Conservation (phyloP, 2,797 vertebrate genomes). For the Pangasius larnaudii region DNA sequence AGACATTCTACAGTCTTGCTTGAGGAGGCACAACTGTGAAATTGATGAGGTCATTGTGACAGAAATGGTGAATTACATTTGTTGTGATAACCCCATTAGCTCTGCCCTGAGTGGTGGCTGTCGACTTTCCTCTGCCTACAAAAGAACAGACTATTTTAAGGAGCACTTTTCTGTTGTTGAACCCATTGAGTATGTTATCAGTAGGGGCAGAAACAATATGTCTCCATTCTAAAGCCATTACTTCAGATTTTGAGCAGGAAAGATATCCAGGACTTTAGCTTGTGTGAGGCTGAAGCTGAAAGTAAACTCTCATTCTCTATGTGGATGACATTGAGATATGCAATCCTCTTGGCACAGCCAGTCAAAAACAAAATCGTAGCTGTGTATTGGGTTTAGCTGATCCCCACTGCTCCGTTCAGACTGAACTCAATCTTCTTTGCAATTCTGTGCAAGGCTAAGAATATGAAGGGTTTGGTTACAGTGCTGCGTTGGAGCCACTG, state of each 20-base stretch:
- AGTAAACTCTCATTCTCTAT: conserved; percentile 18
- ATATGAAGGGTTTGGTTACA: background rate
- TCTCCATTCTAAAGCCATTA: conserved; percentile 10
- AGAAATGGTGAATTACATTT: background rate
- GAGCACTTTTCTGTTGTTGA: conserved; percentile 17
- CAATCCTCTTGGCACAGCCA: conserved; percentile 22
- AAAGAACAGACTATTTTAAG: conserved; percentile 22
- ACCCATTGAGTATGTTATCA: background rate
- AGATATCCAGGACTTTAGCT: background rate
- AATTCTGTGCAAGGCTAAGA: too few species aligned
- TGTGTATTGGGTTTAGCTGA: too few species aligned
- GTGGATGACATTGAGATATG: conserved; percentile 24
- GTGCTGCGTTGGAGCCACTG: background rate
- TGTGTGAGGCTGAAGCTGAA: background rate
- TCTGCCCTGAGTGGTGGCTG: background rate
- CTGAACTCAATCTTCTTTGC: too few species aligned
- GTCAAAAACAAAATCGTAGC: conserved; percentile 36
- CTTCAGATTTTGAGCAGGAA: background rate
- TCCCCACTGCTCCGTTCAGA: too few species aligned
- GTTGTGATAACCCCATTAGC: conserved; percentile 12
- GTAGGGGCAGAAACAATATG: background rate
- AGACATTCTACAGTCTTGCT: too few species aligned
- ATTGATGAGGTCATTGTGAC: too few species aligned
- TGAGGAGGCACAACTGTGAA: too few species aligned
- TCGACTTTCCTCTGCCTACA: conserved; percentile 27